Percentiles rank a stretch among this genome's conserved stretches.
Conservation (phyloP, 2,797 vertebrate genomes). For the Rachycentron canadum region DNA sequence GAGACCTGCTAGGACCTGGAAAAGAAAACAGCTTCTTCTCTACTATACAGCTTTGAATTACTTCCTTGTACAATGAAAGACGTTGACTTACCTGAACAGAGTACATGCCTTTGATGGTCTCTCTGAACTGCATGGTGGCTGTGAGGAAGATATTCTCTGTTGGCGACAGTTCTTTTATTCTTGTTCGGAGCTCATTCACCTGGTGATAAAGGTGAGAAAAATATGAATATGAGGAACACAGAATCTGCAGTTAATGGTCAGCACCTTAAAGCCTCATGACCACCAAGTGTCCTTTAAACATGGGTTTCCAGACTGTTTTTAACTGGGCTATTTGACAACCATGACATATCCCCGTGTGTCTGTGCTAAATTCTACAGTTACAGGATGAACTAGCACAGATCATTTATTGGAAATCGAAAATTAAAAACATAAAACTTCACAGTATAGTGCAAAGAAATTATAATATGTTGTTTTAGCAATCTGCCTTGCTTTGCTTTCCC, state of each 20-base stretch:
- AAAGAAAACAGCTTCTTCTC: background rate
- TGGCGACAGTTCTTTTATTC: constrained; percentile 86
- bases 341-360: background rate
- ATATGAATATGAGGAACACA: background rate
- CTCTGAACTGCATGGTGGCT: constrained; percentile 93
- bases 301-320: background rate
- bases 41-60: background rate
- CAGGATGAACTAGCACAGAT: background rate
- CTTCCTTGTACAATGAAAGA: background rate
- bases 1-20: background rate
- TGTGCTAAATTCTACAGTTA: background rate
- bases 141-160: constrained; percentile 92
- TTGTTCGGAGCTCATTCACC: constrained; percentile 91
- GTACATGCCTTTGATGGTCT: constrained; percentile 95
- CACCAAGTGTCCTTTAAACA: background rate
- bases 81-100: constrained; percentile 89
- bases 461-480: background rate
- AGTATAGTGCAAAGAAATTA: background rate
- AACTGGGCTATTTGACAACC: background rate
- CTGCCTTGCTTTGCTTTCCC: background rate
- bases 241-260: background rate
- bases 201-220: constrained; percentile 63
- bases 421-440: background rate
- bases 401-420: background rate
- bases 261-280: background rate